These are phyloP conservation scores for Neuroscelio doddi DNA, from an alignment of 2,888 invertebrate genomes.

Conservation along the genomic window DNA sequence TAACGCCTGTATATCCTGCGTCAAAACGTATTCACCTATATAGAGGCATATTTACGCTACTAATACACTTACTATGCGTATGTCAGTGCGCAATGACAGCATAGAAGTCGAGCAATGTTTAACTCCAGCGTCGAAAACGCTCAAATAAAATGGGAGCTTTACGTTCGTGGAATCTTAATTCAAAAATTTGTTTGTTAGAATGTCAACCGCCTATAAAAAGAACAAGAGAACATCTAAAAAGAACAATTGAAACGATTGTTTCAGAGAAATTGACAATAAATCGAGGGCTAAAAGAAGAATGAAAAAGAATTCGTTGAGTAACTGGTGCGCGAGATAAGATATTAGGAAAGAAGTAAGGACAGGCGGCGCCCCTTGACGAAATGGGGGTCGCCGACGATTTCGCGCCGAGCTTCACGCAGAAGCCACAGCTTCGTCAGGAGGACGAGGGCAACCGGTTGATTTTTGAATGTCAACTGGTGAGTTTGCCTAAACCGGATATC, in stretches of 20 bases:
- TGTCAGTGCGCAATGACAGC: too few relatives aligned
- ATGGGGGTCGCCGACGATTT: constrained; percentile 95
- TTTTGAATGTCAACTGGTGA: constrained; percentile 93
- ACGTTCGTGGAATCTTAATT: not conserved
- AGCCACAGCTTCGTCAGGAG: constrained; percentile 96
- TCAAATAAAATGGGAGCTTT: too few relatives aligned
- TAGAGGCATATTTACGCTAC: too few relatives aligned
- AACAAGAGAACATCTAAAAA: constrained; percentile 12
- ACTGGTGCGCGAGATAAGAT: constrained; percentile 1
- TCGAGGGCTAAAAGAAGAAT: not conserved
- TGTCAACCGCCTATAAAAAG: too few relatives aligned
- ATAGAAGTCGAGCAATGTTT: too few relatives aligned
- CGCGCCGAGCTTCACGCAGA: constrained; percentile 98
- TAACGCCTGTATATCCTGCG: too few relatives aligned
- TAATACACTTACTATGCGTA: too few relatives aligned
- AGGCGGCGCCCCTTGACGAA: constrained; percentile 31
- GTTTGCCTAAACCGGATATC: constrained; percentile 91
- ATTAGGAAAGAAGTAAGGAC: constrained; percentile 43
- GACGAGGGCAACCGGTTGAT: constrained; percentile 96
- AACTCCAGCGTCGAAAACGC: too few relatives aligned
- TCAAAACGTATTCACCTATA: too few relatives aligned
- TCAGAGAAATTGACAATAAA: constrained; percentile 1
- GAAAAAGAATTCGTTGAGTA: not conserved
- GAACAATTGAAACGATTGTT: too few relatives aligned
- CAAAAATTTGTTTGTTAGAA: not conserved